Conservation (phyloP, 2,888 invertebrate genomes). For the Ypsolopha scabrella region DNA sequence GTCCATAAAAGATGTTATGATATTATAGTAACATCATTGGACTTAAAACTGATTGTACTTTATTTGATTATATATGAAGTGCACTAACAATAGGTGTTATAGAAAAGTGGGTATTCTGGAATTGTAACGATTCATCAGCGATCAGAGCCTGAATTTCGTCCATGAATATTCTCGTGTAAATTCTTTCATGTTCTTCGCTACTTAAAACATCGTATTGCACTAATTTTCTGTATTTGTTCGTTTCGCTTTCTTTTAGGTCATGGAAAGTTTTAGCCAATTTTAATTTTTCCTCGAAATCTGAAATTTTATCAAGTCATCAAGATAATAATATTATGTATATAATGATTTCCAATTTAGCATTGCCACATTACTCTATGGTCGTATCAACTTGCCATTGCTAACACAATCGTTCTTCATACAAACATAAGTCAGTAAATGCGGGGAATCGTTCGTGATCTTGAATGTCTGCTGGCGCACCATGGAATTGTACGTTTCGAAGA, state of each 20-base stretch:
- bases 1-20: not conserved
- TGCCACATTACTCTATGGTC: slow-evolving; percentile 5
- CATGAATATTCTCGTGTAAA: slow-evolving; percentile 53
- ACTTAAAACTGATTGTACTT: no score
- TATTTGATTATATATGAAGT: no score
- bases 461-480: slow-evolving; percentile 62
- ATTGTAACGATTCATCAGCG: slow-evolving; percentile 44
- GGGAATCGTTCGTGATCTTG: slow-evolving; percentile 67
- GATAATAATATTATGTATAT: not conserved
- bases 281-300: slow-evolving; percentile 58
- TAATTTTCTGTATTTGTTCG: slow-evolving; percentile 39
- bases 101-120: slow-evolving; percentile 55
- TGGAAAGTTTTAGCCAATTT: slow-evolving; percentile 45
- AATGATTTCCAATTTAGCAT: not conserved
- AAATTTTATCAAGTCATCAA: not conserved
- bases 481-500: slow-evolving; percentile 71
- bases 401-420: slow-evolving; percentile 68
- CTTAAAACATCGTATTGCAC: slow-evolving; percentile 49
- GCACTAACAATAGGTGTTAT: slow-evolving; percentile 63
- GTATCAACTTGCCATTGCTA: slow-evolving; percentile 31
- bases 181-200: slow-evolving; percentile 49
- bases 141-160: slow-evolving; percentile 55
- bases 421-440: slow-evolving; percentile 61
- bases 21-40: no score
- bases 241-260: slow-evolving; percentile 42